Evolutionary conservation across 2,797 vertebrate genomes (phyloP).

Genomic region (Chelidonichthys spinosus): DNA sequence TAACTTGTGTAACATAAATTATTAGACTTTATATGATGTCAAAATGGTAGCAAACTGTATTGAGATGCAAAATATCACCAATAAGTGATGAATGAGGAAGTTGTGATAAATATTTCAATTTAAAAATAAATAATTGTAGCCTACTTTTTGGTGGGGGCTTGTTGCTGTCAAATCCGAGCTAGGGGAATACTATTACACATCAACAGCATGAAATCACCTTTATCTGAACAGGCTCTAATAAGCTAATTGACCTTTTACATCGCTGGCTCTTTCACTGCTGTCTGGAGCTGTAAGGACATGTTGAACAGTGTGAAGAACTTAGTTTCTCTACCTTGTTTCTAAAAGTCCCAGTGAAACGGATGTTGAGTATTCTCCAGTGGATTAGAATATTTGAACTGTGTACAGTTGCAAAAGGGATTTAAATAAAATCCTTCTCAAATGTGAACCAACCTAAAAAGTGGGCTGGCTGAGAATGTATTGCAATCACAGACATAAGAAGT

Average conservation of each 20-base stretch:
- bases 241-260: slow-evolving; percentile 85
- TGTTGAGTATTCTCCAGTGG: too few relatives aligned
- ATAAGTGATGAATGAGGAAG: neutral
- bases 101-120: neutral
- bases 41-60: neutral
- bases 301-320: slow-evolving; percentile 59
- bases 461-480: neutral
- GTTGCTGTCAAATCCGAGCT: slow-evolving; percentile 54
- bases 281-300: slow-evolving; percentile 58
- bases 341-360: neutral
- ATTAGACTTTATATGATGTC: neutral
- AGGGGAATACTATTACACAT: slow-evolving; percentile 65
- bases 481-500: too few relatives aligned
- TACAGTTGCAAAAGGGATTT: neutral
- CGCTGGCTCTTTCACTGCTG: slow-evolving; percentile 61
- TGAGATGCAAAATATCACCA: neutral
- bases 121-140: too few relatives aligned
- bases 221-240: slow-evolving; percentile 80
- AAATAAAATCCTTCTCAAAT: neutral
- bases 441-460: neutral
- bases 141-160: too few relatives aligned
- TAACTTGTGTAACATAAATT: neutral
- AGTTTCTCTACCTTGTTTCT: slow-evolving; percentile 66
- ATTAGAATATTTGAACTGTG: neutral
- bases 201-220: slow-evolving; percentile 77